These are phyloP conservation scores for Valencia hispanica DNA, from an alignment of 2,797 vertebrate species.

Conservation along the genomic window DNA sequence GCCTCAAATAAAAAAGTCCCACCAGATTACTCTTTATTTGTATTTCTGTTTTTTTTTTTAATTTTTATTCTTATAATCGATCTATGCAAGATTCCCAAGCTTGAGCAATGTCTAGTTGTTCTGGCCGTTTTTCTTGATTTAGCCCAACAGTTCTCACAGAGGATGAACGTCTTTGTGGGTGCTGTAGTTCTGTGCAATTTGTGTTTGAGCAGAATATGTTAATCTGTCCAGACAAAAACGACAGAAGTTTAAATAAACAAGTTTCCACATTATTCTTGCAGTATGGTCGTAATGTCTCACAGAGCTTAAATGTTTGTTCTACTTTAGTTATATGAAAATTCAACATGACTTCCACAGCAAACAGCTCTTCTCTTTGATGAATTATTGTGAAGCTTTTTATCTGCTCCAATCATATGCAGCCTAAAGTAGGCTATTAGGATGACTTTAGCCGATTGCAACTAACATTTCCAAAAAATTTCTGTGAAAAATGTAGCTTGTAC, in stretches of 20 bases:
- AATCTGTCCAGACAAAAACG: conserved; percentile 33
- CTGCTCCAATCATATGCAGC: neutral
- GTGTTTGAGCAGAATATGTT: conserved; percentile 29
- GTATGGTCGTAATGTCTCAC: conserved; percentile 30
- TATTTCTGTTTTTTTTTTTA: neutral
- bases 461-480: neutral
- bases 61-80: neutral
- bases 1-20: neutral
- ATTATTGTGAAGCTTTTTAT: conserved; percentile 20
- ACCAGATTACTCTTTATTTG: neutral
- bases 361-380: conserved; percentile 8
- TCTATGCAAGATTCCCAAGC: neutral
- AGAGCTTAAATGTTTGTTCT: conserved; percentile 29
- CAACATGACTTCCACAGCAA: conserved; percentile 22
- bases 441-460: neutral
- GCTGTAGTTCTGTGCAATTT: conserved; percentile 26
- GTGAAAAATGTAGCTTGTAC: neutral
- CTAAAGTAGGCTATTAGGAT: neutral
- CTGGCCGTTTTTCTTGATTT: conserved; percentile 3
- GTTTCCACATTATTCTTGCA: conserved; percentile 17
- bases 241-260: conserved; percentile 12
- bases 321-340: conserved; percentile 45
- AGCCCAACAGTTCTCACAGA: neutral
- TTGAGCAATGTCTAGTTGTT: neutral
- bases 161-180: conserved; percentile 1